Evolutionary conservation across 2,888 invertebrate species (phyloP).

Genomic region (Bombylius discolor): DNA sequence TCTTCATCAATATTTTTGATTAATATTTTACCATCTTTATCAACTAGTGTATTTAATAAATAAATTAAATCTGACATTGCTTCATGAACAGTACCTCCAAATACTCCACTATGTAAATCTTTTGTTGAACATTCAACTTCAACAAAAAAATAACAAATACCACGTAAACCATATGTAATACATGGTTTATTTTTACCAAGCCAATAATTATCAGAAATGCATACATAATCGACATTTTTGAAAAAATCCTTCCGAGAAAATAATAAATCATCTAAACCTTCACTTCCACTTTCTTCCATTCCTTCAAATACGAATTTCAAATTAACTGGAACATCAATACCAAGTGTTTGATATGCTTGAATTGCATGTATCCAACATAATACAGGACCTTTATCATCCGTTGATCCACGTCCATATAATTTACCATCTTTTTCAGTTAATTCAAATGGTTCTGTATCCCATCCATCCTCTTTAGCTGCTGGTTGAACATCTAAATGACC

Average conservation of each 20-base stretch:
- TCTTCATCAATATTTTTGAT: constrained; percentile 73
- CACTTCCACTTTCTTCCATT: constrained; percentile 97
- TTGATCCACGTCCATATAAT: constrained; percentile 80
- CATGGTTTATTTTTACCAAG: constrained; percentile 93
- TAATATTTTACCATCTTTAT: constrained; percentile 74
- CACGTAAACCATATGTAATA: constrained; percentile 90
- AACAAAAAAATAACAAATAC: constrained; percentile 80
- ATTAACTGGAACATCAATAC: constrained; percentile 55
- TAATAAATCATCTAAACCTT: constrained; percentile 83
- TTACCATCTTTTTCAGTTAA: constrained; percentile 79
- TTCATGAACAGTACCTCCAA: constrained; percentile 85
- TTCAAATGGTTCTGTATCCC: constrained; percentile 90
- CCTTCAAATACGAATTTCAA: constrained; percentile 85
- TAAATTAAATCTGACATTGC: constrained; percentile 86
- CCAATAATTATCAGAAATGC: constrained; percentile 99
- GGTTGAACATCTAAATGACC: constrained; percentile 99
- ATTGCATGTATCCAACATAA: constrained; percentile 92
- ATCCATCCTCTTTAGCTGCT: constrained; percentile 82
- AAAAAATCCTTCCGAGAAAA: constrained; percentile 59
- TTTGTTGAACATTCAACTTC: constrained; percentile 79
- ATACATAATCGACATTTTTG: constrained; percentile 77
- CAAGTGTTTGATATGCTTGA: constrained; percentile 67
- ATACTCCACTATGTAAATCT: constrained; percentile 93
- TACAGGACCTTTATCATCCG: constrained; percentile 92
- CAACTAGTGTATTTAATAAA: constrained; percentile 69